These are phyloP conservation scores for Dasysyrphus tricinctus DNA, from an alignment of 2,888 invertebrate genomes.

Conservation along the genomic window DNA sequence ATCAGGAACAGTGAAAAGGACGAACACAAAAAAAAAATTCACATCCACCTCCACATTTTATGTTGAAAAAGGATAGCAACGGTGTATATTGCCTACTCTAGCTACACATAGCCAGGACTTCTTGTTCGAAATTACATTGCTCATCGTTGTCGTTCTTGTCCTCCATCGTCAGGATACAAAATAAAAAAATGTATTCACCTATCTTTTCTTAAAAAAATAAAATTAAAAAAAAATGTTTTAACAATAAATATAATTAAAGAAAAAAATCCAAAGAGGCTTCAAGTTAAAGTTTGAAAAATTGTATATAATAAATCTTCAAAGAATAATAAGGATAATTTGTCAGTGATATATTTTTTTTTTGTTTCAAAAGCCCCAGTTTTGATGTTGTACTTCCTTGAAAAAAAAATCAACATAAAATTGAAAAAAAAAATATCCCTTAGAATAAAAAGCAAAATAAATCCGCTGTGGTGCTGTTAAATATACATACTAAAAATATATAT, in stretches of 20 bases:
- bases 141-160: slow-evolving; percentile 70
- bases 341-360: slow-evolving; percentile 46
- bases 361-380: slow-evolving; percentile 61
- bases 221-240: slow-evolving; percentile 16
- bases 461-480: slow-evolving; percentile 66
- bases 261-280: slow-evolving; percentile 37
- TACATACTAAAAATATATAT: slow-evolving; percentile 38
- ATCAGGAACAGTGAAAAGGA: slow-evolving; percentile 38
- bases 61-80: slow-evolving; percentile 71
- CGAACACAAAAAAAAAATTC: slow-evolving; percentile 34
- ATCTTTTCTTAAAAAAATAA: slow-evolving; percentile 30
- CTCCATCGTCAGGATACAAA: slow-evolving; percentile 72
- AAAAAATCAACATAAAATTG: slow-evolving; percentile 29
- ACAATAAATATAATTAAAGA: slow-evolving; percentile 8
- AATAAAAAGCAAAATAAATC: slow-evolving; percentile 32
- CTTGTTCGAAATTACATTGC: slow-evolving; percentile 72
- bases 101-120: slow-evolving; percentile 68
- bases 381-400: slow-evolving; percentile 72
- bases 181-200: slow-evolving; percentile 38
- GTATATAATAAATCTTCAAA: slow-evolving; percentile 41
- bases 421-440: slow-evolving; percentile 1
- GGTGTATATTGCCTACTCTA: slow-evolving; percentile 55
- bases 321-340: slow-evolving; percentile 22
- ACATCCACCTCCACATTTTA: slow-evolving; percentile 64
- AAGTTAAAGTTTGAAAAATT: slow-evolving; percentile 51